A percentile compares a stretch with the other conserved stretches of the same genome.
These are phyloP conservation scores for Sinocyclocheilus maitianheensis DNA, from an alignment of 2,113 vertebrate species.

Conservation along the genomic window DNA sequence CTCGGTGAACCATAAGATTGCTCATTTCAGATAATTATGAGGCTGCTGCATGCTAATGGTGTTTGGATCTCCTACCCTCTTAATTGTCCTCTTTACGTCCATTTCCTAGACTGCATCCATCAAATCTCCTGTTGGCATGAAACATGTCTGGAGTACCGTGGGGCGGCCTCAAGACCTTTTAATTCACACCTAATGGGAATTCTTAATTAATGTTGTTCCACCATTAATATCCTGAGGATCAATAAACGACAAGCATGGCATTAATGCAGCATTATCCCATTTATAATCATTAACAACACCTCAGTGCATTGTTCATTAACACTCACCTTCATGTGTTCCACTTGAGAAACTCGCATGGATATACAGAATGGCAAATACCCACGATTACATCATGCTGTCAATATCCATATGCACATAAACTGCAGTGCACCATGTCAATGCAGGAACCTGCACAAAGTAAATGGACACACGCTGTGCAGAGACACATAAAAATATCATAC, in stretches of 20 bases:
- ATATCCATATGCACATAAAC: neutral
- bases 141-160: neutral
- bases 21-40: neutral
- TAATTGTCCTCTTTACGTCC: conserved; percentile 1
- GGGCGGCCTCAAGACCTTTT: neutral
- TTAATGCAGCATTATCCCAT: conserved; percentile 38
- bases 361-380: neutral
- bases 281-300: conserved; percentile 43
- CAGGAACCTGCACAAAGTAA: neutral
- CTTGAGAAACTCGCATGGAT: conserved; percentile 27
- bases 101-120: conserved; percentile 20
- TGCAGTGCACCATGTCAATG: neutral
- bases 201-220: conserved; percentile 48
- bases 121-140: conserved; percentile 10
- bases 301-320: conserved; percentile 47
- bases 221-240: conserved; percentile 55
- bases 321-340: conserved; percentile 50
- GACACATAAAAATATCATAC: neutral
- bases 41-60: neutral
- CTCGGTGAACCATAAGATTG: neutral
- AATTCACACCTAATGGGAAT: conserved; percentile 24
- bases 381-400: neutral
- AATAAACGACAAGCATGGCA: conserved; percentile 46
- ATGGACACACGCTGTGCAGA: neutral
- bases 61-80: neutral